A percentile compares a stretch with the other conserved stretches of the same genome.
phyloP scores from a whole-genome alignment of 2,888 invertebrate genomes.

The Acrobasis suavella region DNA sequence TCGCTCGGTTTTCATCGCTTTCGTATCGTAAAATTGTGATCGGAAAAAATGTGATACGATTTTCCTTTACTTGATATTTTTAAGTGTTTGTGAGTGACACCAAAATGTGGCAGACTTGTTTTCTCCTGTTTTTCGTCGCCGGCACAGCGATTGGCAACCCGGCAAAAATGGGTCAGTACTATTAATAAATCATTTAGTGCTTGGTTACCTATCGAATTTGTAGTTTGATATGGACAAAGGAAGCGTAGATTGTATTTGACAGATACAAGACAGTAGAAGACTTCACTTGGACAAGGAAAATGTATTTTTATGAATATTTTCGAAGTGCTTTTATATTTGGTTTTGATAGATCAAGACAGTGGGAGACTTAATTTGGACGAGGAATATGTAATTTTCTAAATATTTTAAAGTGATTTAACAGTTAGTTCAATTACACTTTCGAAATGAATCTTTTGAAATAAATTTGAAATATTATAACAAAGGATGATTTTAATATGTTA shows the following conservation, averaged over 20 bases:
- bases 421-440: neutral
- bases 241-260: neutral
- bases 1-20: conserved; percentile 39
- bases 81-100: conserved; percentile 43
- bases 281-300: neutral
- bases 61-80: conserved; percentile 44
- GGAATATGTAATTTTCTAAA: neutral
- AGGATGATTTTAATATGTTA: too few relatives aligned
- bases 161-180: conserved; percentile 77
- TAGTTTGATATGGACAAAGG: conserved; percentile 61
- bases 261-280: neutral
- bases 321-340: too few relatives aligned
- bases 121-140: conserved; percentile 49
- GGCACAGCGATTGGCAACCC: conserved; percentile 62
- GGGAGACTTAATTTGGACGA: neutral
- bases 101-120: conserved; percentile 59
- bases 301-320: neutral
- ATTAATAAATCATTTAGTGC: conserved; percentile 56
- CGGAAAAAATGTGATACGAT: conserved; percentile 41
- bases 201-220: conserved; percentile 53
- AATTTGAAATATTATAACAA: too few relatives aligned
- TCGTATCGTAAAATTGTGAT: conserved; percentile 53
- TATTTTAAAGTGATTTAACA: neutral
- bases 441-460: too few relatives aligned
- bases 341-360: neutral